phyloP scores from a whole-genome alignment of 2,113 vertebrate genomes.

The Symphodus melops region DNA sequence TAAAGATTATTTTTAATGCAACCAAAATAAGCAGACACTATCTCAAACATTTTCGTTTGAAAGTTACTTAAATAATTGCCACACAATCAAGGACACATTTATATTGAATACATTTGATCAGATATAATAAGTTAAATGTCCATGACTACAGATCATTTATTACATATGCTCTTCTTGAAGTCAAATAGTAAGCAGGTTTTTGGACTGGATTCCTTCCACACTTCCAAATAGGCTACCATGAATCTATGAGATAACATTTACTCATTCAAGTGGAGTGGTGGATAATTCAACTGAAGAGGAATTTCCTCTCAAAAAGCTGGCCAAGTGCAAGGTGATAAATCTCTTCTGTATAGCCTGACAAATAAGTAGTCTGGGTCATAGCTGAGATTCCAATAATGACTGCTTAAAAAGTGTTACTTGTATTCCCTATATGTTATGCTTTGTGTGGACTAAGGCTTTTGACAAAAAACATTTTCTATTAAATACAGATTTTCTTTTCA shows the following conservation, averaged over 20 bases:
- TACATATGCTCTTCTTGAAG: background rate
- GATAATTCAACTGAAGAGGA: conserved; percentile 31
- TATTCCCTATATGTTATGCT: background rate
- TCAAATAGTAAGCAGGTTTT: conserved; percentile 17
- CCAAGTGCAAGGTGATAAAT: conserved; percentile 46
- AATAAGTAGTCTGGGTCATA: conserved; percentile 33
- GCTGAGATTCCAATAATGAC: conserved; percentile 28
- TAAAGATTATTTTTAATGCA: too few relatives aligned
- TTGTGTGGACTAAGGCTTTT: background rate
- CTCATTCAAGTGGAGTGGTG: background rate
- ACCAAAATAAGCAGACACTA: too few relatives aligned
- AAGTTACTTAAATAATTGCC: too few relatives aligned
- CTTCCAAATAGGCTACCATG: conserved; percentile 28
- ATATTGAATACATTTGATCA: too few relatives aligned
- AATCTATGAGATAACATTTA: conserved; percentile 16
- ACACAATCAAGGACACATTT: too few relatives aligned
- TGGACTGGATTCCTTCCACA: conserved; percentile 3
- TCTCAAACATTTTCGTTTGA: too few relatives aligned
- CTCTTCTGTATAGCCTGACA: conserved; percentile 21
- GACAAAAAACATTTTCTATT: background rate
- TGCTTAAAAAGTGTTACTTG: conserved; percentile 21
- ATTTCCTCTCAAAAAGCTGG: conserved; percentile 33
- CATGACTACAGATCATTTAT: too few relatives aligned
- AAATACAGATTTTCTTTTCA: background rate
- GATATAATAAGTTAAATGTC: too few relatives aligned